phyloP scores from a whole-genome alignment of 1,140 invertebrate genomes.

The Holotrichia oblita region DNA sequence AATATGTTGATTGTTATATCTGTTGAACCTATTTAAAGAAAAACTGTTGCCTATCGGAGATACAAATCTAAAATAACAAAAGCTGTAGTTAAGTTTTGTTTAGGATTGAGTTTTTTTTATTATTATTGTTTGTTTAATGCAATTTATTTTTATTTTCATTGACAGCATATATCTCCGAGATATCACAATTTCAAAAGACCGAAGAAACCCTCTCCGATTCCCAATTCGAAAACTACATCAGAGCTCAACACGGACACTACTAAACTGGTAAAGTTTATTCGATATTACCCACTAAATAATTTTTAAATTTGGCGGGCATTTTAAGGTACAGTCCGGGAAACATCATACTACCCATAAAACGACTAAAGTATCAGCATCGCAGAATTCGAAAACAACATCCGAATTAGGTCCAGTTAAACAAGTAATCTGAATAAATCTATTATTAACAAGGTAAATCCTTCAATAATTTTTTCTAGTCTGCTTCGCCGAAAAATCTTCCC shows the following conservation, averaged over 20 bases:
- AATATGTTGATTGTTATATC: too few relatives aligned
- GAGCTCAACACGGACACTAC: neutral
- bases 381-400: neutral
- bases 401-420: neutral
- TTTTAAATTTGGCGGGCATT: too few relatives aligned
- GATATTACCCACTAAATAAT: too few relatives aligned
- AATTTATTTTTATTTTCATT: neutral
- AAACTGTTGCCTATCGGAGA: too few relatives aligned
- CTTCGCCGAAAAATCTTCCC: neutral
- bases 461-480: neutral
- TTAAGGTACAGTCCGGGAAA: too few relatives aligned
- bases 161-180: neutral
- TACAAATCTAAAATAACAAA: too few relatives aligned
- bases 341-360: neutral
- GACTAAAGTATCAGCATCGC: neutral
- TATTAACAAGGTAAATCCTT: neutral
- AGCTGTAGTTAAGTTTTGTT: too few relatives aligned
- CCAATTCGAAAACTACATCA: neutral
- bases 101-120: too few relatives aligned
- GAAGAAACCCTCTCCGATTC: neutral
- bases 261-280: too few relatives aligned
- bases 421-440: neutral
- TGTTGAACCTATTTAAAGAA: too few relatives aligned
- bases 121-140: too few relatives aligned
- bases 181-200: neutral